Evolutionary conservation across 2,888 invertebrate genomes (phyloP).

Genomic region (Eupithecia insigniata): DNA sequence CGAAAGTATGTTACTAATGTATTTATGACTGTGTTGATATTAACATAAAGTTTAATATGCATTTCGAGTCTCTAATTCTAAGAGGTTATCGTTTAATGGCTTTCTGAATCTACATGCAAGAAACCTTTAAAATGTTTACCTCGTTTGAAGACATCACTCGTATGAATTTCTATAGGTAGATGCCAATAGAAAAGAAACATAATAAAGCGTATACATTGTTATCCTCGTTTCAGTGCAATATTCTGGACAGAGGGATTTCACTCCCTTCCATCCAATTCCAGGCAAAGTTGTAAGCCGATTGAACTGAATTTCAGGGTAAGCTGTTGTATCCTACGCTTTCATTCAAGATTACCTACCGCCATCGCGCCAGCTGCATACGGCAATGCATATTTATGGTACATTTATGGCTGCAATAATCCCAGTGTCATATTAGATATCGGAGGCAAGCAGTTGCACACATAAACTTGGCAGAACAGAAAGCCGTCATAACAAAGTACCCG

Average conservation of each 20-base stretch:
- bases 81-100: constrained; percentile 1
- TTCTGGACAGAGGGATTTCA: not conserved
- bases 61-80: not conserved
- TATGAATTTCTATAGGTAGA: not conserved
- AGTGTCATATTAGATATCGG: constrained; percentile 1
- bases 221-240: not conserved
- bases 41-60: not conserved
- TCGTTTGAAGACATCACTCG: not conserved
- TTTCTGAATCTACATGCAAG: not conserved
- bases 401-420: constrained; percentile 3
- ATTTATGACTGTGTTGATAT: constrained; percentile 1
- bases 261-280: not conserved
- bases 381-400: not conserved
- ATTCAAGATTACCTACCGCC: not conserved
- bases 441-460: constrained; percentile 52
- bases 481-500: constrained; percentile 45
- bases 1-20: not conserved
- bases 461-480: constrained; percentile 50
- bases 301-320: not conserved
- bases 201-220: not conserved
- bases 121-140: not conserved
- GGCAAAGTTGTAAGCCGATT: constrained; percentile 17
- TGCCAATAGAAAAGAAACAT: not conserved
- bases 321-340: not conserved
- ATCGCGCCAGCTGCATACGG: not conserved